These are phyloP conservation scores for Peromyscus aztecus DNA, from an alignment of 2,797 vertebrate genomes.

Conservation along the genomic window DNA sequence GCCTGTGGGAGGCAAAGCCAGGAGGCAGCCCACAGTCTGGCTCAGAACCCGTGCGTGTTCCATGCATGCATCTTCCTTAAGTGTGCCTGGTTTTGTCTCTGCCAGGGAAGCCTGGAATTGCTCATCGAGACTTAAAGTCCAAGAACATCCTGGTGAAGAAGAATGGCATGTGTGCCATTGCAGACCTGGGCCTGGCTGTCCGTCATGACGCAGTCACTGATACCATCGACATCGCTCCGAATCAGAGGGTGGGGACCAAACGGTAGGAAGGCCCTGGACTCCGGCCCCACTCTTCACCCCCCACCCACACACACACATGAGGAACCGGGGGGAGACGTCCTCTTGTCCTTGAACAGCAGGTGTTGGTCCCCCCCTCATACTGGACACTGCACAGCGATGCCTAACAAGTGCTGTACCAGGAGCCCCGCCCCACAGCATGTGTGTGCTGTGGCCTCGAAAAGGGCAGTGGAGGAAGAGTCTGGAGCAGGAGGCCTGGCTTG, in stretches of 20 bases:
- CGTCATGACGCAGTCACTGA: slow-evolving; percentile 97
- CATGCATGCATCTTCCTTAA: neutral
- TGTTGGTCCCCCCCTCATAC: neutral
- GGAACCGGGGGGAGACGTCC: too few relatives aligned
- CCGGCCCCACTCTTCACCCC: neutral
- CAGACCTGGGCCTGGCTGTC: slow-evolving; percentile 98
- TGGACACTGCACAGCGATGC: neutral
- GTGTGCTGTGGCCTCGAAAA: neutral
- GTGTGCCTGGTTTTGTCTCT: slow-evolving; percentile 38
- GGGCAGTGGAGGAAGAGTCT: neutral
- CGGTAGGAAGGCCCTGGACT: slow-evolving; percentile 88
- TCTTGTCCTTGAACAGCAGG: neutral
- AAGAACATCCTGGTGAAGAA: slow-evolving; percentile 99
- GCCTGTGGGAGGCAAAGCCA: neutral
- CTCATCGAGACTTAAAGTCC: slow-evolving; percentile 98
- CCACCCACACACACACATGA: neutral
- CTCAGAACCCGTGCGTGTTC: slow-evolving; percentile 7
- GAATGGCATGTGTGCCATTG: slow-evolving; percentile 97
- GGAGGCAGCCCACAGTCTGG: neutral
- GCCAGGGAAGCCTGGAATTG: slow-evolving; percentile 98
- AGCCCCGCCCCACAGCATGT: neutral
- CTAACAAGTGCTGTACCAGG: neutral
- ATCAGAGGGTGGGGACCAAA: slow-evolving; percentile 98
- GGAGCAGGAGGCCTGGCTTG: neutral
- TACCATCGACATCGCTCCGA: slow-evolving; percentile 98